phyloP scores from a whole-genome alignment of 2,113 vertebrate species.

The Oreochromis aureus region DNA sequence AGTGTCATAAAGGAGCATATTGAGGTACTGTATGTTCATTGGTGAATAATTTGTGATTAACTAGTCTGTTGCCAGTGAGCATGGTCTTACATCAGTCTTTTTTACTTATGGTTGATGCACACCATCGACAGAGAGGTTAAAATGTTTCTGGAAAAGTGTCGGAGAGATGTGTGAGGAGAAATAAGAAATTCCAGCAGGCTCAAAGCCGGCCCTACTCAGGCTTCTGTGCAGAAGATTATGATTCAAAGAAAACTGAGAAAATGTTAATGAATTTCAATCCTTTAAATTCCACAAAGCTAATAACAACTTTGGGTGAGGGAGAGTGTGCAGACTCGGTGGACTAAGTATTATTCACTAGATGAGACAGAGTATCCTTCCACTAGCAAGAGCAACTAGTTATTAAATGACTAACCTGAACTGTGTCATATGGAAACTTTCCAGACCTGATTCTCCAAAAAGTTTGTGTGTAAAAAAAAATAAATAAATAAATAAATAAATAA shows the following conservation, averaged over 20 bases:
- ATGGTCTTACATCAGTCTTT: not conserved
- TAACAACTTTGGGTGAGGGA: not conserved
- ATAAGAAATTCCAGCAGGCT: not conserved
- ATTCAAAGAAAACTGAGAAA: not conserved
- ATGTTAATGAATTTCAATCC: not conserved
- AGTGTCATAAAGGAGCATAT: not conserved
- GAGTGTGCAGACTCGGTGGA: not conserved
- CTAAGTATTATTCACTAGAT: not conserved
- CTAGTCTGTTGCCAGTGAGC: not conserved
- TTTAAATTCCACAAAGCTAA: not conserved
- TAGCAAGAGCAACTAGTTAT: not conserved
- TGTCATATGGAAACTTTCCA: not conserved
- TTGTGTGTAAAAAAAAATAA: not conserved
- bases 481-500: not conserved
- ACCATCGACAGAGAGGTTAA: not conserved
- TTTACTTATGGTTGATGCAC: not conserved
- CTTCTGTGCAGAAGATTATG: not conserved
- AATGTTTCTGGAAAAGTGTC: not conserved
- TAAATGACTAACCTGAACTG: not conserved
- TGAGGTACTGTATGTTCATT: not conserved
- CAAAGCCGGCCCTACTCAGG: not conserved
- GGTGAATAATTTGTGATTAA: not conserved
- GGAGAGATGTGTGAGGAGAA: not conserved
- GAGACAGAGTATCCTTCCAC: not conserved
- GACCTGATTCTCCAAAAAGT: not conserved